Conservation (phyloP, 2,888 invertebrate species). For the Nasonovia ribisnigri region DNA sequence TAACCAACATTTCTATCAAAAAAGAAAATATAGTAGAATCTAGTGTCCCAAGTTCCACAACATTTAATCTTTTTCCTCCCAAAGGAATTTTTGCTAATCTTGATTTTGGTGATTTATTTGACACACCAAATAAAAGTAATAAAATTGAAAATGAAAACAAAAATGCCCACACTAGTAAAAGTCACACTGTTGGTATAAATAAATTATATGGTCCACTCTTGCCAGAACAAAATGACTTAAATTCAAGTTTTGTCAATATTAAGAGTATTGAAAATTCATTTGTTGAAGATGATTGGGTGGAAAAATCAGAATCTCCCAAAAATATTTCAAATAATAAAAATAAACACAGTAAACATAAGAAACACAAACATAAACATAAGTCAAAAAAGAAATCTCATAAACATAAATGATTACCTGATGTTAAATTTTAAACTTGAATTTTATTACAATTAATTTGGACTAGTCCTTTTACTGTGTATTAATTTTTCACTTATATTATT, state of each 20-base stretch:
- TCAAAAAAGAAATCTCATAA: slow-evolving; percentile 66
- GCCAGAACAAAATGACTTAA: slow-evolving; percentile 4
- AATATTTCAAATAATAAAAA: slow-evolving; percentile 61
- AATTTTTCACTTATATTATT: neutral
- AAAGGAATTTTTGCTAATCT: slow-evolving; percentile 80
- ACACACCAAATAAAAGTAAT: slow-evolving; percentile 31
- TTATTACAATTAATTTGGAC: neutral
- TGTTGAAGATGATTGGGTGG: slow-evolving; percentile 56
- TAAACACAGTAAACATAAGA: slow-evolving; percentile 66
- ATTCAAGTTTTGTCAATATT: slow-evolving; percentile 21
- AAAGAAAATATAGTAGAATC: slow-evolving; percentile 10
- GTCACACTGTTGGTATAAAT: slow-evolving; percentile 57
- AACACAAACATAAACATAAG: slow-evolving; percentile 66
- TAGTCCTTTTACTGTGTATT: neutral
- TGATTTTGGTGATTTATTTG: slow-evolving; percentile 74
- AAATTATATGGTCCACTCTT: slow-evolving; percentile 53
- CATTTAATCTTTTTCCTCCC: slow-evolving; percentile 79
- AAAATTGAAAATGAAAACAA: slow-evolving; percentile 56
- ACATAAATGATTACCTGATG: slow-evolving; percentile 67
- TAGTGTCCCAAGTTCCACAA: slow-evolving; percentile 71
- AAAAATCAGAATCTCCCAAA: slow-evolving; percentile 46
- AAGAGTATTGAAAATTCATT: neutral
- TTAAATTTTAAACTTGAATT: neutral
- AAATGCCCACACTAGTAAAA: slow-evolving; percentile 14
- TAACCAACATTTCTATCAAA: neutral